Conservation (phyloP, 1,140 invertebrate species). For the Prorops nasuta region DNA sequence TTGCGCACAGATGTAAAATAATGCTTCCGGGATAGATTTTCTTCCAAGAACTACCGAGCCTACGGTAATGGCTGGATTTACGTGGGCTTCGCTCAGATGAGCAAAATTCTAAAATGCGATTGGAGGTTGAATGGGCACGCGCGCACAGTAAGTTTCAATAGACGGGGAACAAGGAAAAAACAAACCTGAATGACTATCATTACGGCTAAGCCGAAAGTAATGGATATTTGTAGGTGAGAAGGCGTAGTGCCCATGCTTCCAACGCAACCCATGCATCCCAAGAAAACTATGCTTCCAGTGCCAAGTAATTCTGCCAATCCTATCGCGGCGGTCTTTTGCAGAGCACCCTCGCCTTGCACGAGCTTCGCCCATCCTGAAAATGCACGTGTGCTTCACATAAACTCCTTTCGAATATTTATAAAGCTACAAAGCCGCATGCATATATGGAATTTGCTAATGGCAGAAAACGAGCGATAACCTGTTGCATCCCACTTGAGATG, state of each 20-base stretch:
- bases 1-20: constrained; percentile 71
- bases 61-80: constrained; percentile 77
- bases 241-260: constrained; percentile 33
- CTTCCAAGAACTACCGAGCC: constrained; percentile 66
- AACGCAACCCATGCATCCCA: constrained; percentile 73
- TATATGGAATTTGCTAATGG: too few species aligned
- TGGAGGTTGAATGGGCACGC: neutral
- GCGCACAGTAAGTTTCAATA: neutral
- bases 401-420: too few species aligned
- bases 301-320: constrained; percentile 67
- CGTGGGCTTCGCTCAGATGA: constrained; percentile 68
- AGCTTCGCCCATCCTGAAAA: constrained; percentile 32
- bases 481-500: too few species aligned
- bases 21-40: constrained; percentile 63
- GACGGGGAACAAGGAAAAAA: constrained; percentile 8
- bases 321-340: constrained; percentile 22
- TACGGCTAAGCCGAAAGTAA: constrained; percentile 71
- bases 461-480: too few species aligned
- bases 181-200: constrained; percentile 64
- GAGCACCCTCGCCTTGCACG: constrained; percentile 21
- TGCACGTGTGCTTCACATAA: too few species aligned
- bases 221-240: constrained; percentile 60
- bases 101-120: constrained; percentile 58
- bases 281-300: constrained; percentile 69
- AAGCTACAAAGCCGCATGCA: too few species aligned